A percentile compares a stretch with the other conserved stretches of the same genome.
Conservation (phyloP, 1,140 invertebrate genomes). For the Papilio helenus region DNA sequence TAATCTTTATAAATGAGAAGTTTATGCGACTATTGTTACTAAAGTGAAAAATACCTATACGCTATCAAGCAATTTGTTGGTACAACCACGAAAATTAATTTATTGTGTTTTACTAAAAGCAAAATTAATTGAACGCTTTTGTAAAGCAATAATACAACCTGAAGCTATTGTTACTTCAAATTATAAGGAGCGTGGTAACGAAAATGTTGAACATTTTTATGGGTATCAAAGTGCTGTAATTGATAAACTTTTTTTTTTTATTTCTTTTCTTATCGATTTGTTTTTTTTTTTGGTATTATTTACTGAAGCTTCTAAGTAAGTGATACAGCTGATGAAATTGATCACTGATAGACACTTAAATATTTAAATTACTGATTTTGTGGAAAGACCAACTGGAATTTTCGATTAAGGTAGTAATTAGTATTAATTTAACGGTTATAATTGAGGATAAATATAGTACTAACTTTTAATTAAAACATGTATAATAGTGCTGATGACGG, state of each 20-base stretch:
- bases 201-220: slow-evolving; percentile 74
- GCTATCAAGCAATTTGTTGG: neutral
- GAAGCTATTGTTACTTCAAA: slow-evolving; percentile 74
- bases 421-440: no score
- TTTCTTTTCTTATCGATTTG: neutral
- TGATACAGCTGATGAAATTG: no score
- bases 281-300: no score
- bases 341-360: no score
- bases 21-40: neutral
- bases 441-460: slow-evolving; percentile 46
- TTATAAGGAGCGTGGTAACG: slow-evolving; percentile 43
- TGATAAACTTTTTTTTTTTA: neutral
- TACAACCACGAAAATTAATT: slow-evolving; percentile 25
- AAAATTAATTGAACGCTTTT: slow-evolving; percentile 76
- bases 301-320: no score
- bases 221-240: slow-evolving; percentile 63
- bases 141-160: slow-evolving; percentile 76
- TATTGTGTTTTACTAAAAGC: slow-evolving; percentile 71
- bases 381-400: neutral
- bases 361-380: no score
- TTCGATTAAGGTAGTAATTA: neutral
- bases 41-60: neutral
- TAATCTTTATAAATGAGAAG: neutral
- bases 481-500: slow-evolving; percentile 70
- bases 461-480: slow-evolving; percentile 70